A percentile compares a stretch with the other conserved stretches of the same genome.
These are phyloP conservation scores for Tachycineta bicolor DNA, from an alignment of 2,113 vertebrate genomes.

Conservation along the genomic window DNA sequence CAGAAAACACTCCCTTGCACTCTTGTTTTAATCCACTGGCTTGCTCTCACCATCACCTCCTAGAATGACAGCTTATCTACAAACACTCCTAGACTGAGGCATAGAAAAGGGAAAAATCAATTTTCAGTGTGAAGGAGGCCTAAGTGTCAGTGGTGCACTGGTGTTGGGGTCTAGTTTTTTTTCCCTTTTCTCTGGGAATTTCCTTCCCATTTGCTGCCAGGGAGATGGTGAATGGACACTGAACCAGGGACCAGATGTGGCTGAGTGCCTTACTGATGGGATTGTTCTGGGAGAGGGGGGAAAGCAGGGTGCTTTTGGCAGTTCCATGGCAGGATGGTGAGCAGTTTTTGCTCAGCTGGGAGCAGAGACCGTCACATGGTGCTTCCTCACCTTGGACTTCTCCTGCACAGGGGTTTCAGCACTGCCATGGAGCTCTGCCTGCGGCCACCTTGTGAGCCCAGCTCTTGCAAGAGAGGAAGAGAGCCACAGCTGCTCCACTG, in stretches of 20 bases:
- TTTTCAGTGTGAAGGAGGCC: neutral
- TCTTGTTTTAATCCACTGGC: neutral
- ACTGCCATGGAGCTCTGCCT: neutral
- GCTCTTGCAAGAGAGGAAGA: neutral
- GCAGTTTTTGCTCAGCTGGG: neutral
- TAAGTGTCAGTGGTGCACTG: neutral
- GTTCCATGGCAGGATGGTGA: neutral
- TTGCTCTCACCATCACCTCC: neutral
- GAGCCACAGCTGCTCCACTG: fast-evolving
- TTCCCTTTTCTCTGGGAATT: neutral
- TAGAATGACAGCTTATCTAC: neutral
- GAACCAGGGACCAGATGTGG: neutral
- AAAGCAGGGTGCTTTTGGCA: neutral
- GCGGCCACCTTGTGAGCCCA: fast-evolving
- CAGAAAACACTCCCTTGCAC: neutral
- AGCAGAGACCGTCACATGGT: fast-evolving
- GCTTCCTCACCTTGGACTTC: neutral
- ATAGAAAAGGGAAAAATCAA: neutral
- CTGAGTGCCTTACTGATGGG: neutral
- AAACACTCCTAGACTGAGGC: neutral
- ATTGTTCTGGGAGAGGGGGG: no score
- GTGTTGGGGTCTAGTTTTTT: neutral
- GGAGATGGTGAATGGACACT: neutral
- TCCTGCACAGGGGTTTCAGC: fast-evolving
- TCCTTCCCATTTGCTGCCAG: neutral